Evolutionary conservation across 1,140 invertebrate species (phyloP).

Genomic region (Halictus rubicundus): DNA sequence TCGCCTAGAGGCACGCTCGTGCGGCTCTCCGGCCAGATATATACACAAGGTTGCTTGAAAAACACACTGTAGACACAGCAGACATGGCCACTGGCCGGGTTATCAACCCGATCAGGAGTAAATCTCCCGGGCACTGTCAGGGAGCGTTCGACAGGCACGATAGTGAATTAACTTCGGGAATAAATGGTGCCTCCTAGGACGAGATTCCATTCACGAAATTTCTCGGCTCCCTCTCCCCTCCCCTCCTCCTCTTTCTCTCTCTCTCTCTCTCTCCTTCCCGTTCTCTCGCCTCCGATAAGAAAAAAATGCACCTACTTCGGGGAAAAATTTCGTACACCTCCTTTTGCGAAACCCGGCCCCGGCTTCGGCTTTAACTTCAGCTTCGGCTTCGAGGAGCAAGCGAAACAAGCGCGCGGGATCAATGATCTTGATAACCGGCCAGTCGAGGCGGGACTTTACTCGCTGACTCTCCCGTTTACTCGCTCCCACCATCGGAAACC

Average conservation of each 20-base stretch:
- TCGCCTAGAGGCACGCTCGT: constrained; percentile 57
- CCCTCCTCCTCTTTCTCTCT: not conserved
- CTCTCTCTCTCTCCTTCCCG: not conserved
- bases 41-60: constrained; percentile 55
- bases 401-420: constrained; percentile 34
- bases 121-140: constrained; percentile 65
- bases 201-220: constrained; percentile 68
- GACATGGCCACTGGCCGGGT: constrained; percentile 63
- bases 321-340: constrained; percentile 29
- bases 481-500: not conserved
- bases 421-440: constrained; percentile 44
- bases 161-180: constrained; percentile 68
- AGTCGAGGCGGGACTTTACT: constrained; percentile 32
- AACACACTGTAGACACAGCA: constrained; percentile 67
- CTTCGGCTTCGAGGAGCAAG: not conserved
- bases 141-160: constrained; percentile 65
- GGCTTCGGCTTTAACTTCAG: too few species aligned
- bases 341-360: not conserved
- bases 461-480: not conserved
- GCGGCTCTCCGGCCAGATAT: constrained; percentile 35
- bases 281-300: constrained; percentile 28
- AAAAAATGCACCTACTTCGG: constrained; percentile 46
- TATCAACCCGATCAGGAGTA: constrained; percentile 68
- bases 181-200: constrained; percentile 68
- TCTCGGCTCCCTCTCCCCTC: constrained; percentile 16